These are phyloP conservation scores for Sciurus vulgaris DNA, from an alignment of 2,797 vertebrate genomes.

Conservation along the genomic window DNA sequence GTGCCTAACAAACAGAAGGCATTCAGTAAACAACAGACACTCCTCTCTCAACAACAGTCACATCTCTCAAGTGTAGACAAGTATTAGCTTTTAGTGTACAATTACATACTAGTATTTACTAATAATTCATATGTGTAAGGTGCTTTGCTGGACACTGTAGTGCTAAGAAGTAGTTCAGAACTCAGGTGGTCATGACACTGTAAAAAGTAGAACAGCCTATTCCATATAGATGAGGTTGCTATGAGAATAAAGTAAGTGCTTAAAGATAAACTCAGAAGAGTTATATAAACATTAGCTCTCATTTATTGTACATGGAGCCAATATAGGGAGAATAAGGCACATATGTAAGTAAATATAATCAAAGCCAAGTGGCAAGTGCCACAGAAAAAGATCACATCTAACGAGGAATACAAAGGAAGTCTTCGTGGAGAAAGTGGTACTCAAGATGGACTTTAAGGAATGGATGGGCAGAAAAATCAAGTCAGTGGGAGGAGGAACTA, in stretches of 20 bases:
- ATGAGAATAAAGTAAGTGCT: neutral
- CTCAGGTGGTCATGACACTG: neutral
- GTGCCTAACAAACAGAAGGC: constrained; percentile 3
- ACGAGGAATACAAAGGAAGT: neutral
- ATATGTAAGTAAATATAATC: neutral
- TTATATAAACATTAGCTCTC: neutral
- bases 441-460: neutral
- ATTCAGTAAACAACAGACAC: neutral
- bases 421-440: neutral
- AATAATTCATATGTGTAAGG: neutral
- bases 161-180: neutral
- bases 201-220: constrained; percentile 26
- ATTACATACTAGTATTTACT: neutral
- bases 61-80: neutral
- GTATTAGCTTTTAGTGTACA: neutral
- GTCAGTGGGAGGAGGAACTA: neutral
- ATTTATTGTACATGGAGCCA: neutral
- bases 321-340: neutral
- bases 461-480: neutral
- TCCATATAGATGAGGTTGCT: neutral
- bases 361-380: neutral
- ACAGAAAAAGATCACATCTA: neutral
- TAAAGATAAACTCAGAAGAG: neutral
- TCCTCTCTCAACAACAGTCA: neutral
- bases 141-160: neutral